Conservation (phyloP, 2,888 invertebrate genomes). For the Cataglyphis rosenhaueri region DNA sequence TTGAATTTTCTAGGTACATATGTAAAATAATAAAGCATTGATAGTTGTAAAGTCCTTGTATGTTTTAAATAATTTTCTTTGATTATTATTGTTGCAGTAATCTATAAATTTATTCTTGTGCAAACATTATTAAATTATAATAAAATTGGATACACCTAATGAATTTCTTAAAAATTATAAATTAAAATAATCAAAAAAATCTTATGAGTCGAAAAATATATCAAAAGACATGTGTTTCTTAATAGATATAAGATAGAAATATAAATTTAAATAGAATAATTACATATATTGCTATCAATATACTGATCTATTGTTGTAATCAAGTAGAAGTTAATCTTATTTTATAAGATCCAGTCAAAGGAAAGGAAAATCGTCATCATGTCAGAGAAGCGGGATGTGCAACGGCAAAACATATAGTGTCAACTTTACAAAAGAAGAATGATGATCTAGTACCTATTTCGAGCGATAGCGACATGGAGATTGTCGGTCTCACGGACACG, state of each 20-base stretch:
- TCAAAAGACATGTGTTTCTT: background rate
- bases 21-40: background rate
- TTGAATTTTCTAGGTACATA: background rate
- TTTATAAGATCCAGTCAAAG: constrained; percentile 83
- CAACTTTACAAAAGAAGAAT: constrained; percentile 80
- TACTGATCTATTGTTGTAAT: constrained; percentile 72
- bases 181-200: background rate
- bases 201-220: background rate
- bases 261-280: constrained; percentile 11
- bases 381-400: constrained; percentile 75
- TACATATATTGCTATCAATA: background rate
- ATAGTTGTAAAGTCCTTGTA: background rate
- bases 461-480: constrained; percentile 84
- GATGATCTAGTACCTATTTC: constrained; percentile 83
- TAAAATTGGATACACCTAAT: background rate
- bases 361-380: constrained; percentile 82
- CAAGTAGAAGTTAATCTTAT: constrained; percentile 81
- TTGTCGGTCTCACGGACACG: constrained; percentile 78
- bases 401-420: constrained; percentile 66
- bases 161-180: background rate
- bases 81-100: background rate
- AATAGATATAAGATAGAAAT: background rate
- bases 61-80: background rate
- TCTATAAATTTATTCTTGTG: background rate
- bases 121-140: background rate